These are phyloP conservation scores for Lasioglossum leucozonium DNA, from an alignment of 2,888 invertebrate species.

Conservation along the genomic window DNA sequence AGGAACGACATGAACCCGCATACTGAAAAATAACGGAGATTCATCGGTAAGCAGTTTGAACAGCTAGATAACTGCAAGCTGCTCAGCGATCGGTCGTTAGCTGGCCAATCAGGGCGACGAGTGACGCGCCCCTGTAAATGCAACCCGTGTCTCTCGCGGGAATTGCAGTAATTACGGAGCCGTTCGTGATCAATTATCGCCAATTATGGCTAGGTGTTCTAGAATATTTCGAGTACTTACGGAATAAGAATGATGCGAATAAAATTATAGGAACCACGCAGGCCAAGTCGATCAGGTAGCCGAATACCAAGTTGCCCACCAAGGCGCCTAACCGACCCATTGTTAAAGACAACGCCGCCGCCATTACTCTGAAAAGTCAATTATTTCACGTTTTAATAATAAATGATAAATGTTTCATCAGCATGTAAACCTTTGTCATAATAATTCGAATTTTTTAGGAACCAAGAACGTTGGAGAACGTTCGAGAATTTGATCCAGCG, in stretches of 20 bases:
- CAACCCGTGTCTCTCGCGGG: not conserved
- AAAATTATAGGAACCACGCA: constrained; percentile 91
- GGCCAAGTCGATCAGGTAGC: constrained; percentile 92
- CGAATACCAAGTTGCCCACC: constrained; percentile 91
- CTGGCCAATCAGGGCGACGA: not conserved
- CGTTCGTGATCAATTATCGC: not conserved
- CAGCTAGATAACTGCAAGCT: not conserved
- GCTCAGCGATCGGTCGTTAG: not conserved
- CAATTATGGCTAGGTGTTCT: not conserved
- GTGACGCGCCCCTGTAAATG: not conserved
- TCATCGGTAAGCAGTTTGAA: not conserved
- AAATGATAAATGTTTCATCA: not conserved
- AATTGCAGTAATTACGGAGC: not conserved
- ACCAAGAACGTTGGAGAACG: not conserved
- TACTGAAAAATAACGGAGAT: constrained; percentile 85
- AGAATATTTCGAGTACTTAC: constrained; percentile 85
- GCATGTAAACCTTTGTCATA: not conserved
- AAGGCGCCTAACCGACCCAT: constrained; percentile 92
- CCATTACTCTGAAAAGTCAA: constrained; percentile 89
- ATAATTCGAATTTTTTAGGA: not conserved
- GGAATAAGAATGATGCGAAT: constrained; percentile 90
- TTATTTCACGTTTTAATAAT: not conserved
- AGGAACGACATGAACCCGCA: constrained; percentile 91
- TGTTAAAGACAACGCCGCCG: constrained; percentile 91
- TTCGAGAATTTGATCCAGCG: not conserved